A percentile compares a stretch with the other conserved stretches of the same genome.
Conservation (phyloP, 30 jellyfish, hydroid and myxozoan genomes). For the Hydractinia echinata region DNA sequence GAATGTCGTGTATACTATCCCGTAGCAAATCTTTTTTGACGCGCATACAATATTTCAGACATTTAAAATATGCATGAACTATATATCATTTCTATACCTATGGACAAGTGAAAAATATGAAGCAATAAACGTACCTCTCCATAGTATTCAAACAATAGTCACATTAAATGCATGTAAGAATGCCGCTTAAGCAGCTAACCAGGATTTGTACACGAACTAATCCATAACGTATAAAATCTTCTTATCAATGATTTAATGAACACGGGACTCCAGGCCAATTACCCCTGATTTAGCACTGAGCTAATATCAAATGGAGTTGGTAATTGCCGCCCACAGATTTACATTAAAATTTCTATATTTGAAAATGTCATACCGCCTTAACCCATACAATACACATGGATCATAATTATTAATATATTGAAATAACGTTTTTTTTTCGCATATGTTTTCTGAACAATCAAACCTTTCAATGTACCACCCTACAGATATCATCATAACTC, state of each 20-base stretch:
- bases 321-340: neutral
- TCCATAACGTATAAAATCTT: neutral
- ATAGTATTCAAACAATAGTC: neutral
- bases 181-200: neutral
- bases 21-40: no score
- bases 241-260: neutral
- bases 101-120: no score
- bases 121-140: slow-evolving; percentile 5
- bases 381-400: neutral
- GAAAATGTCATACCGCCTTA: slow-evolving; percentile 1
- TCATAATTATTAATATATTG: no score
- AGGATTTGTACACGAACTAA: neutral
- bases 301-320: slow-evolving; percentile 4
- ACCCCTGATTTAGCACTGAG: neutral
- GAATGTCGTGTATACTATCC: neutral
- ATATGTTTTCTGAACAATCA: neutral
- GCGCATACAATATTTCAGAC: no score
- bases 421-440: neutral
- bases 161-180: neutral
- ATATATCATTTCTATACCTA: no score
- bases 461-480: slow-evolving; percentile 3
- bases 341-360: neutral
- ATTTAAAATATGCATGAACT: no score
- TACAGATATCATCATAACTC: neutral
- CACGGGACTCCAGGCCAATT: neutral